Evolutionary conservation across 2,888 invertebrate genomes (phyloP).

Genomic region (Zaprionus lineosus): DNA sequence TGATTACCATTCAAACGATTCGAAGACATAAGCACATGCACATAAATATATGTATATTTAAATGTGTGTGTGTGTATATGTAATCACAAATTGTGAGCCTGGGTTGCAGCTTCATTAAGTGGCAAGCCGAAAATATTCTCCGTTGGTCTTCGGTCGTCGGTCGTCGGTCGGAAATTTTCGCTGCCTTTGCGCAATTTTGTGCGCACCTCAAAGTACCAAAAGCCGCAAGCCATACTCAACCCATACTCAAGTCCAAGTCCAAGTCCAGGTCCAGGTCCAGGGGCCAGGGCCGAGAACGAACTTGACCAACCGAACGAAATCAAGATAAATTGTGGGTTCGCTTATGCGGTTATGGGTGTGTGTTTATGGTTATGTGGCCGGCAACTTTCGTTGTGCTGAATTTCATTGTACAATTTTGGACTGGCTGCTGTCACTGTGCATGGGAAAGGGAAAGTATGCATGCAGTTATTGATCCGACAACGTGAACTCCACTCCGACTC

Average conservation of each 20-base stretch:
- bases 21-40: background rate
- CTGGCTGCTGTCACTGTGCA: constrained; percentile 19
- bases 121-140: constrained; percentile 28
- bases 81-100: too few relatives aligned
- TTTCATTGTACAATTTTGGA: constrained; percentile 67
- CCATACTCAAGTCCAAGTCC: too few relatives aligned
- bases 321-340: constrained; percentile 70
- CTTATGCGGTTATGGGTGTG: constrained; percentile 30
- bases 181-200: constrained; percentile 50
- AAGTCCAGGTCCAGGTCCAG: constrained; percentile 9
- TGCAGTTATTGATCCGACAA: constrained; percentile 62
- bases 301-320: constrained; percentile 48
- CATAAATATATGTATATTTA: constrained; percentile 3
- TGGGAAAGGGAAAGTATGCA: constrained; percentile 73
- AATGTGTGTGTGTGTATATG: constrained; percentile 25
- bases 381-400: constrained; percentile 76
- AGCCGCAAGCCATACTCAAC: too few relatives aligned
- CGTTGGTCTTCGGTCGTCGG: constrained; percentile 10
- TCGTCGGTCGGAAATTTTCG: constrained; percentile 30
- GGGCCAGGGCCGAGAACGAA: constrained; percentile 55
- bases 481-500: too few relatives aligned
- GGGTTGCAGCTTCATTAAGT: constrained; percentile 56
- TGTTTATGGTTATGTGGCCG: constrained; percentile 24
- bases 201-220: constrained; percentile 30
- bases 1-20: constrained; percentile 65